A percentile compares a stretch with the other conserved stretches of the same genome.
These are phyloP conservation scores for Anoura caudifer DNA, from an alignment of 2,113 vertebrate genomes.

Conservation along the genomic window DNA sequence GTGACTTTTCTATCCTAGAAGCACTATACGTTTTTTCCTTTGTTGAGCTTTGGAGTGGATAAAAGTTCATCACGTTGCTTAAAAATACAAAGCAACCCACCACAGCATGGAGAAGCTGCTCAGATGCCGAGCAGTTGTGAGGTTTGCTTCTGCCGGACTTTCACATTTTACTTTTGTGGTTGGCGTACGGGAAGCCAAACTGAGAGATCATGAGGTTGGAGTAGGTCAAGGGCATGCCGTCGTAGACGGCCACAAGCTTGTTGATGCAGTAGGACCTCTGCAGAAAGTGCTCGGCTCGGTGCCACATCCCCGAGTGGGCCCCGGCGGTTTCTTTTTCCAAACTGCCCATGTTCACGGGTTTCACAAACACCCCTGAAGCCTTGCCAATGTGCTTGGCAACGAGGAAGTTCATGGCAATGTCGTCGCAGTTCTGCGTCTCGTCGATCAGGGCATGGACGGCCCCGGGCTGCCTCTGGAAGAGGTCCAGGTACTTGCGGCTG, in stretches of 20 bases:
- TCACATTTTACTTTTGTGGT: conserved; percentile 90
- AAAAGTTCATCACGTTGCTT: conserved; percentile 21
- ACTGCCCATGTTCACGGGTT: conserved; percentile 91
- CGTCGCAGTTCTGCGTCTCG: conserved; percentile 95
- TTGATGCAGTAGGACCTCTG: conserved; percentile 96
- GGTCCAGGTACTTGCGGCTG: conserved; percentile 87
- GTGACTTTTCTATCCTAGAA: not conserved
- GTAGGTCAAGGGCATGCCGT: conserved; percentile 91
- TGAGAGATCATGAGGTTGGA: conserved; percentile 96
- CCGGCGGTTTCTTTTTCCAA: conserved; percentile 91
- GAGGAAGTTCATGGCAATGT: conserved; percentile 94
- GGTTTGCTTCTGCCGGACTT: not conserved
- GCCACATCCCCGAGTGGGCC: conserved; percentile 96
- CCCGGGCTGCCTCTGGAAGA: conserved; percentile 89
- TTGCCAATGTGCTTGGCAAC: conserved; percentile 84
- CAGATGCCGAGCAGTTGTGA: not conserved
- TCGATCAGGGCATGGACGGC: conserved; percentile 88
- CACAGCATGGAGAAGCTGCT: not conserved
- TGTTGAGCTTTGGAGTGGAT: conserved; percentile 29
- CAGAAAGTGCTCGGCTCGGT: conserved; percentile 91
- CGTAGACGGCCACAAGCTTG: conserved; percentile 88
- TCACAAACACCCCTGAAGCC: conserved; percentile 91
- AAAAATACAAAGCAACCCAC: not conserved
- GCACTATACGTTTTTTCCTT: not conserved
- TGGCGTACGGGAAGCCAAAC: conserved; percentile 96